Conservation (phyloP, 2,888 invertebrate species). For the Heteromurus nitidus region DNA sequence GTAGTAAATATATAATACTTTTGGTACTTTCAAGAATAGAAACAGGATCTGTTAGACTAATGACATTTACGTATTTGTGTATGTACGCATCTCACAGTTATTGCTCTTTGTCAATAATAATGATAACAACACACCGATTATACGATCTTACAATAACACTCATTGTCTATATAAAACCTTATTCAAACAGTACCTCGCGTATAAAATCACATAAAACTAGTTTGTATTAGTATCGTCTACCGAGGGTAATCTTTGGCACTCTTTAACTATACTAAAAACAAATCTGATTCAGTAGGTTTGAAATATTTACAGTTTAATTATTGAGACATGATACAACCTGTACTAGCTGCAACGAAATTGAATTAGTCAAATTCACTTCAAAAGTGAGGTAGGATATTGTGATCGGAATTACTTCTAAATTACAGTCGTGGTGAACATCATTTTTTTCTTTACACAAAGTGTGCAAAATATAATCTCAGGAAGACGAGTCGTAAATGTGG, state of each 20-base stretch:
- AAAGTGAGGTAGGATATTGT: slow-evolving; percentile 49
- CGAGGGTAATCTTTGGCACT: slow-evolving; percentile 65
- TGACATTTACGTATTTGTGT: background rate
- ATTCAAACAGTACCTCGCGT: slow-evolving; percentile 23
- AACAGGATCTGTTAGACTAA: slow-evolving; percentile 7
- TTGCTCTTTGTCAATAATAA: slow-evolving; percentile 33
- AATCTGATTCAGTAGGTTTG: too few species aligned
- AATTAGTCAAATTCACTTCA: background rate
- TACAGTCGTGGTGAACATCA: background rate
- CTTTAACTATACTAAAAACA: slow-evolving; percentile 43
- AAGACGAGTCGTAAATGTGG: slow-evolving; percentile 31
- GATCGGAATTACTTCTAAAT: background rate
- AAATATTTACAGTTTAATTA: slow-evolving; percentile 24
- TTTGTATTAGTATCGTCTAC: slow-evolving; percentile 31
- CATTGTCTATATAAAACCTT: background rate
- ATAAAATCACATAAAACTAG: slow-evolving; percentile 27
- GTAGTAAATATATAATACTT: slow-evolving; percentile 43
- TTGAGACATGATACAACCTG: slow-evolving; percentile 20
- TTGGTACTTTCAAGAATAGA: slow-evolving; percentile 30
- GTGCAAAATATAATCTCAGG: slow-evolving; percentile 29
- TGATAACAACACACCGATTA: background rate
- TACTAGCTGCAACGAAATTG: slow-evolving; percentile 19
- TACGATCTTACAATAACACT: background rate
- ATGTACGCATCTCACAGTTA: slow-evolving; percentile 44
- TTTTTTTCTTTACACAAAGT: background rate